Percentiles rank a stretch among this genome's conserved stretches.
Evolutionary conservation across 1,140 invertebrate species (phyloP).

Genomic region (Calycopis cecrops): DNA sequence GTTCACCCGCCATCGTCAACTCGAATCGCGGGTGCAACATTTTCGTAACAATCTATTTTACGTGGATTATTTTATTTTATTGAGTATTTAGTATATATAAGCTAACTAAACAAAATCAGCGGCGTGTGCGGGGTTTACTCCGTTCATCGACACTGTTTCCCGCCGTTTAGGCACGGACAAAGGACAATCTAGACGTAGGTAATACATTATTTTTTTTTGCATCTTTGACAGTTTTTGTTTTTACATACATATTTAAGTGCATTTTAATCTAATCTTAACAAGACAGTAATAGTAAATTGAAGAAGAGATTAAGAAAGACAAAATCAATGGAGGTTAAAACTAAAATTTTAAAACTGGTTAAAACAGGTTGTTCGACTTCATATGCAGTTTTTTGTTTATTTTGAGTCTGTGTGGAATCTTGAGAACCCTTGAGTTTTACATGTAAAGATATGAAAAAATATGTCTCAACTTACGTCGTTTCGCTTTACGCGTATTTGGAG

Average conservation of each 20-base stretch:
- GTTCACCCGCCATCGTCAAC: no score
- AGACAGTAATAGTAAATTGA: constrained; percentile 19
- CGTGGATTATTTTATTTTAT: no score
- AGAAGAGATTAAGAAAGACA: constrained; percentile 23
- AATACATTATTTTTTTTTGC: constrained; percentile 14
- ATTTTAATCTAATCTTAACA: constrained; percentile 11
- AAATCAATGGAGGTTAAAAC: constrained; percentile 20
- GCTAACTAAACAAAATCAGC: no score
- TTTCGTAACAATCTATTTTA: no score
- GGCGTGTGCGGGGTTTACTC: neutral
- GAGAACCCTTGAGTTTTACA: no score
- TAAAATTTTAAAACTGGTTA: constrained; percentile 20
- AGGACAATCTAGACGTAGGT: constrained; percentile 3
- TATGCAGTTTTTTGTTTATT: no score
- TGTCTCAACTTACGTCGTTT: no score
- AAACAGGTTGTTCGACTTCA: constrained; percentile 12
- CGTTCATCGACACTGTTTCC: neutral
- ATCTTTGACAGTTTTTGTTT: constrained; percentile 18
- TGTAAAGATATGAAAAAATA: no score
- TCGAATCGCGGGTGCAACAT: no score
- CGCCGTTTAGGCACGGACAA: constrained; percentile 2
- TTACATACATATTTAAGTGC: constrained; percentile 14
- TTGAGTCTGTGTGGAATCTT: no score
- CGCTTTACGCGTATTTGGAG: no score
- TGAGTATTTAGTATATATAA: no score